phyloP scores from a whole-genome alignment of 2,888 invertebrate genomes.

The Nysson spinosus region DNA sequence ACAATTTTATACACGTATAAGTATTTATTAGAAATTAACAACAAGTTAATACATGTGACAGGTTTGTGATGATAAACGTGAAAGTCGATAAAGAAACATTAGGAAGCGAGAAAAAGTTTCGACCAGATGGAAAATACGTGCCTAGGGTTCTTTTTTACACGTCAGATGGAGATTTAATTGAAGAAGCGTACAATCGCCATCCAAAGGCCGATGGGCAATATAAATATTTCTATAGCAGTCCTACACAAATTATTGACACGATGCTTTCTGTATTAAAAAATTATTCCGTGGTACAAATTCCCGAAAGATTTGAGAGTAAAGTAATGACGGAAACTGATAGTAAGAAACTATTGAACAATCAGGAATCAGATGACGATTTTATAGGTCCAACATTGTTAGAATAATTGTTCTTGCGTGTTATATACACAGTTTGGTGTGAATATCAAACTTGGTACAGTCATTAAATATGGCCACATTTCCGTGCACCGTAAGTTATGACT shows the following conservation, averaged over 20 bases:
- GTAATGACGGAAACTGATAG: no score
- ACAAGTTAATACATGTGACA: conserved; percentile 26
- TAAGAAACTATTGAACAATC: neutral
- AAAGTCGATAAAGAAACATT: conserved; percentile 80
- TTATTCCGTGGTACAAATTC: conserved; percentile 1
- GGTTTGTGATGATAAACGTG: conserved; percentile 84
- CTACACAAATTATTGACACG: conserved; percentile 79
- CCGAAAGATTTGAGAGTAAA: neutral
- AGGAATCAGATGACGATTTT: neutral
- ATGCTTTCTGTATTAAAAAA: conserved; percentile 77
- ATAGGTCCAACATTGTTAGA: neutral
- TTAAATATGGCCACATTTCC: no score
- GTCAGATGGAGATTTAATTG: conserved; percentile 79
- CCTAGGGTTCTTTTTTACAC: conserved; percentile 83
- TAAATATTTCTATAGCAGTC: conserved; percentile 79
- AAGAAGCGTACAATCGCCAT: conserved; percentile 80
- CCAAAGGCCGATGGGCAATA: conserved; percentile 81
- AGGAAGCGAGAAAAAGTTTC: conserved; percentile 78
- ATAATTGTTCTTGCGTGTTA: no score
- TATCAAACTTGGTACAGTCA: no score
- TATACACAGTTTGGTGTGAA: no score
- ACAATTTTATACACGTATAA: no score
- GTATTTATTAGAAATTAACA: neutral
- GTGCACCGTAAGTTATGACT: no score
- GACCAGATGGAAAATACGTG: conserved; percentile 84